Evolutionary conservation across 2,888 invertebrate genomes (phyloP).

Genomic region (Thelaira solivaga): DNA sequence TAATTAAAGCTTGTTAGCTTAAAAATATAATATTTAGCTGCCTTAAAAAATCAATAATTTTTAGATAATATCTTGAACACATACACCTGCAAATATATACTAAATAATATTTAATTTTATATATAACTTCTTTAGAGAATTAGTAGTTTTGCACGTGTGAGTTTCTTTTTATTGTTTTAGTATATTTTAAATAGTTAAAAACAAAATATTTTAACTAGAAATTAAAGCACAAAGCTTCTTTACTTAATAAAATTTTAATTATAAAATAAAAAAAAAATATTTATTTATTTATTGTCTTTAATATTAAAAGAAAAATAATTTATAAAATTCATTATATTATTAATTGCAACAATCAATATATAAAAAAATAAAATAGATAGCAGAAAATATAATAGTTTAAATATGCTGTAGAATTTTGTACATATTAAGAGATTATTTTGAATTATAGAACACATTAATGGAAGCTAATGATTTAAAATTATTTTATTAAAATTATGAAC

Average conservation of each 20-base stretch:
- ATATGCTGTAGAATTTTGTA: no score
- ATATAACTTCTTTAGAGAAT: not conserved
- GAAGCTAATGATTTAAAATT: no score
- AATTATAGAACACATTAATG: no score
- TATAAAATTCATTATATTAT: no score
- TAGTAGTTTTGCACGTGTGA: slow-evolving; percentile 17
- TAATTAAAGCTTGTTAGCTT: slow-evolving; percentile 1
- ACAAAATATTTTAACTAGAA: slow-evolving; percentile 11
- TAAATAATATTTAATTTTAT: not conserved
- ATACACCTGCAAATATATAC: not conserved
- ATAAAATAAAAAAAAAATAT: not conserved
- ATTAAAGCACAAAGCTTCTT: slow-evolving; percentile 23
- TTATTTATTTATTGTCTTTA: no score
- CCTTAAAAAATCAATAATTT: not conserved
- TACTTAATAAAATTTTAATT: not conserved
- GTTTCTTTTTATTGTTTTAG: not conserved
- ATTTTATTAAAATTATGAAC: no score
- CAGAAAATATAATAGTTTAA: no score
- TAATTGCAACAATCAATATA: no score
- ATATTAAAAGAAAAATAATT: no score
- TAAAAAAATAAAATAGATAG: no score
- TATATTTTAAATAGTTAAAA: not conserved
- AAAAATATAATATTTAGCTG: not conserved
- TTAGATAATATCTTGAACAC: not conserved
- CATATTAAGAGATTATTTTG: no score